phyloP scores from a whole-genome alignment of 2,113 vertebrate genomes.

The Engystomops pustulosus region DNA sequence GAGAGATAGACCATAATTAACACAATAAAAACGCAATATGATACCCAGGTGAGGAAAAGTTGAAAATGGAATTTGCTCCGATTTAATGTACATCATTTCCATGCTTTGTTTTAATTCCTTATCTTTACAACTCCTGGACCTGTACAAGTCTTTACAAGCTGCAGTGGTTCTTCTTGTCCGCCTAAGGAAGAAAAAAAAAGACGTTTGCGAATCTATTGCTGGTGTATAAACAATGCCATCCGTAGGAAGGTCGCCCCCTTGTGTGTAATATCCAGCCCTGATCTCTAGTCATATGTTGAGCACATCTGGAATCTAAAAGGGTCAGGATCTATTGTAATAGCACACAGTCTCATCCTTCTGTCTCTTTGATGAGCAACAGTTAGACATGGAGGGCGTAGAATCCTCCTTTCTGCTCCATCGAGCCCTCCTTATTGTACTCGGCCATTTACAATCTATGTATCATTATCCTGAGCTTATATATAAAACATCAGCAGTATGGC shows the following conservation, averaged over 20 bases:
- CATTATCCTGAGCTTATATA: neutral
- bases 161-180: constrained; percentile 13
- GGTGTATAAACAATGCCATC: constrained; percentile 55
- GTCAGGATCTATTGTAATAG: constrained; percentile 33
- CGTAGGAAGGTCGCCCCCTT: constrained; percentile 33
- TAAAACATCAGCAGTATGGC: constrained; percentile 32
- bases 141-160: neutral
- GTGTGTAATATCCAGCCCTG: constrained; percentile 17
- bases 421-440: neutral
- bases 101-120: neutral
- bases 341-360: constrained; percentile 30
- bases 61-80: neutral
- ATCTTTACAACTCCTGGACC: neutral
- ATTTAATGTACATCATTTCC: neutral
- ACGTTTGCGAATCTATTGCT: neutral
- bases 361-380: constrained; percentile 21
- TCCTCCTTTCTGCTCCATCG: neutral
- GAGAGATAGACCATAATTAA: neutral
- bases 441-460: neutral
- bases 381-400: neutral
- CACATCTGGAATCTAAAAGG: constrained; percentile 55
- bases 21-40: neutral
- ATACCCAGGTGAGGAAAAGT: neutral
- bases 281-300: constrained; percentile 39
- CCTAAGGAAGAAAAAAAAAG: neutral